These are phyloP conservation scores for Candidula unifasciata DNA, from an alignment of 2,888 invertebrate genomes.

Conservation along the genomic window DNA sequence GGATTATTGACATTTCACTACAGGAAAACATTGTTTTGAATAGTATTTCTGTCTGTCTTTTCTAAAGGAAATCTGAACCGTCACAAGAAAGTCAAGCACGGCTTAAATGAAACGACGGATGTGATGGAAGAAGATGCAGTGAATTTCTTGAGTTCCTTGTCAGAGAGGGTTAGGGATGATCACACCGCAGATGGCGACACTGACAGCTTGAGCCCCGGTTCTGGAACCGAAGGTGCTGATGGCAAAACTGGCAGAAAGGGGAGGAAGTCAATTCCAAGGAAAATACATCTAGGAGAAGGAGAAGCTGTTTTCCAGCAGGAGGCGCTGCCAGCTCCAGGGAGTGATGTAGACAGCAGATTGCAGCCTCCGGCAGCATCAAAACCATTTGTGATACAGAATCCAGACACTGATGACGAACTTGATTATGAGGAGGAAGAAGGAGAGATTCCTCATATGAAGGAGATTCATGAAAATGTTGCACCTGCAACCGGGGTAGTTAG, in stretches of 20 bases:
- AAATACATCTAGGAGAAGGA: conserved; percentile 42
- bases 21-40: too few species aligned
- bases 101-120: conserved; percentile 68
- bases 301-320: conserved; percentile 32
- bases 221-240: conserved; percentile 49
- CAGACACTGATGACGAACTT: conserved; percentile 51
- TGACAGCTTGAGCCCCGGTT: conserved; percentile 45
- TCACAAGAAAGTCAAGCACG: conserved; percentile 76
- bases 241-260: conserved; percentile 45
- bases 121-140: conserved; percentile 75
- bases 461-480: neutral
- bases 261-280: conserved; percentile 48
- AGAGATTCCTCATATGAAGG: conserved; percentile 13
- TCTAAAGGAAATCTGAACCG: conserved; percentile 74
- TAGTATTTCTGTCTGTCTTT: neutral
- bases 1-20: too few species aligned
- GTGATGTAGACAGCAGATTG: neutral
- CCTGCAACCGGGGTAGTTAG: conserved; percentile 42
- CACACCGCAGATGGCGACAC: conserved; percentile 49
- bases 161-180: conserved; percentile 59
- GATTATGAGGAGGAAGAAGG: conserved; percentile 45
- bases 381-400: conserved; percentile 49
- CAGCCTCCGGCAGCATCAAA: conserved; percentile 1
- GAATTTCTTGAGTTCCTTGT: conserved; percentile 71
- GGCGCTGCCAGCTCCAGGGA: neutral